Base-by-base conservation (phyloP, 2,888 invertebrate genomes). In the Drosophila leonis region DNA sequence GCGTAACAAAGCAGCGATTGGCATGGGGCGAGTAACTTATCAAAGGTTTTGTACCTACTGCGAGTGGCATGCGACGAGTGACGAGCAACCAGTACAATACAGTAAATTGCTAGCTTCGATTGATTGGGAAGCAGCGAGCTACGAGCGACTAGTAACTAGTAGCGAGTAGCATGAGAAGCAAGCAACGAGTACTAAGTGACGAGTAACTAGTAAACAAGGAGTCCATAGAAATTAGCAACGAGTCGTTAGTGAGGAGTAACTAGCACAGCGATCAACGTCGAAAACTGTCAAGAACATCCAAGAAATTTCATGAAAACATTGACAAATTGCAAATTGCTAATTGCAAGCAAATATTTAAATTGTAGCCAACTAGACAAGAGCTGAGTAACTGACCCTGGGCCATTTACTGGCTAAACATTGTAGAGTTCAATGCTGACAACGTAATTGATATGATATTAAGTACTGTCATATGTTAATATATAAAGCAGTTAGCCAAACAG, bases 391-490 rank as follows among this genome's bases (percentile, higher is more conserved):
- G 51, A 24, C 51, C 51, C 15, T 15, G 33, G 20, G 51, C 20
- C 20, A 35, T 35, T 9, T 35, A 15, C 20, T 35, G 35, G 35
- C 5, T 18, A 42, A 24, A 20, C 33, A 42, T 39, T 20, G 10
- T 12, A 24, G 20, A 60, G 20, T 41, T 35, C 18, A 18, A 27
- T 46, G 54, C 54, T 41, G 51, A 24, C 29, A 15, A 41, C 37
- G 41, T 55, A 57, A 57, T 49, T 54, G 61, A 31, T 56, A 29
- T 46, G 46, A 27, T 35, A 37, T 42, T 33, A 57, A 48, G 29
- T 37, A 10, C 42, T 24, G 37, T 5, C 69, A 46, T 52, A 52
- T 54, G 52, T 27, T 55, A 13, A 44, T 24, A n/a, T 20, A 31
- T 49, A 18, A 31, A 31, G 49, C 29, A 37, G 44, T 31, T 33